These are phyloP conservation scores for Tarsius wallacei DNA, from an alignment of 2,797 vertebrate species.

Conservation along the genomic window DNA sequence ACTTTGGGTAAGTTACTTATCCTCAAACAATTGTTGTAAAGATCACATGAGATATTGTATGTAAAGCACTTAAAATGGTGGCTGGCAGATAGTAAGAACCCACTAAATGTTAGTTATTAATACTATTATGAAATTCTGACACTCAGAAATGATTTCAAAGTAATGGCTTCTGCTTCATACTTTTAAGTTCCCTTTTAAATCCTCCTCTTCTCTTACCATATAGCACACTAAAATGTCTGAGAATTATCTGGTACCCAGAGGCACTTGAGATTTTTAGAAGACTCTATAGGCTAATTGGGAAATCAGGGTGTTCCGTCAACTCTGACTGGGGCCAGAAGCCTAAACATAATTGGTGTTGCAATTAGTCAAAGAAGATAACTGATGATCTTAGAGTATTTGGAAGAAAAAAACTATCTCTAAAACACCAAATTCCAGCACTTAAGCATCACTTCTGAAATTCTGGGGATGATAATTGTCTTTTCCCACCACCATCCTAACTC, in stretches of 20 bases:
- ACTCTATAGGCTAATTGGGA: not conserved
- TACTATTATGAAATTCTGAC: not conserved
- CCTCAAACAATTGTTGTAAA: not conserved
- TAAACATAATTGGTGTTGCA: slow-evolving; percentile 36
- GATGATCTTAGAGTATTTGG: not conserved
- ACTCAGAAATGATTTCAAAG: not conserved
- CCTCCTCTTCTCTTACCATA: not conserved
- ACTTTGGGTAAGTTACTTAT: not conserved
- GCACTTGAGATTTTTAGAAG: not conserved
- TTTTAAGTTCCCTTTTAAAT: not conserved
- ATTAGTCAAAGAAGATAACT: not conserved
- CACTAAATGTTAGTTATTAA: not conserved
- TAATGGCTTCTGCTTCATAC: not conserved
- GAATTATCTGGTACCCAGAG: not conserved
- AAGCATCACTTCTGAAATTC: slow-evolving; percentile 36
- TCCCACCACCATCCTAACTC: not conserved
- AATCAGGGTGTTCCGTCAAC: not conserved
- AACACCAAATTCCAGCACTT: not conserved
- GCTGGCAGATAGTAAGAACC: not conserved
- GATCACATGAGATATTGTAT: not conserved
- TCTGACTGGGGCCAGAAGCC: not conserved
- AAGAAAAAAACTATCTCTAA: not conserved
- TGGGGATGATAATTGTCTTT: not conserved
- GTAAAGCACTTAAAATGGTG: not conserved
- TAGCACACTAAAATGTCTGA: not conserved